phyloP scores from a whole-genome alignment of 2,888 invertebrate genomes.

The Chorisops tibialis region DNA sequence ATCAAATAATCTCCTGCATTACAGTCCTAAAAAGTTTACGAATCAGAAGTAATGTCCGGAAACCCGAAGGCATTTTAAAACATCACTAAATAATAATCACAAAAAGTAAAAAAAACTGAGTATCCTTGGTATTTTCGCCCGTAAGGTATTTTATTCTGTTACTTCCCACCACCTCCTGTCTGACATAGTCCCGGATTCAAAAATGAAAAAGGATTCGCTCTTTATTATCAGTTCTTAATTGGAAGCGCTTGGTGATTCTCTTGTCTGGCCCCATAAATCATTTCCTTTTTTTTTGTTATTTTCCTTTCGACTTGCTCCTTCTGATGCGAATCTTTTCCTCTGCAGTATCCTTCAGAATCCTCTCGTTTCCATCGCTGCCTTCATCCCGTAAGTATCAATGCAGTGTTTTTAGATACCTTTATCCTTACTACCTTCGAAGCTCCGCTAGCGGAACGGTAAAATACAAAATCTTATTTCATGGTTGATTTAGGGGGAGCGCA shows the following conservation, averaged over 20 bases:
- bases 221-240: conserved; percentile 12
- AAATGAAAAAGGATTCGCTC: not conserved
- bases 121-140: too few species aligned
- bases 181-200: too few species aligned
- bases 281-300: not conserved
- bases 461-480: conserved; percentile 27
- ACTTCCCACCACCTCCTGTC: too few species aligned
- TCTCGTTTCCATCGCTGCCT: too few species aligned
- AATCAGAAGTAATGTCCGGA: conserved; percentile 19
- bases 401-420: too few species aligned
- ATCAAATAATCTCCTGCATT: conserved; percentile 20
- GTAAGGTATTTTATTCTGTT: too few species aligned
- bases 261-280: not conserved
- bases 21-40: conserved; percentile 20
- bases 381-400: too few species aligned
- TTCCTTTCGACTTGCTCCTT: not conserved
- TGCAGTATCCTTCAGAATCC: too few species aligned
- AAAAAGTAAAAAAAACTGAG: too few species aligned
- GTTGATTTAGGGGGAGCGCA: conserved; percentile 20
- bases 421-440: too few species aligned
- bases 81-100: too few species aligned
- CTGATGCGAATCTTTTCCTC: not conserved
- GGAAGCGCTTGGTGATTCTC: not conserved
- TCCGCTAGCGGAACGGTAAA: not conserved
- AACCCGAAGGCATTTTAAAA: not conserved